phyloP scores from a whole-genome alignment of 2,113 vertebrate species.

The Pterocles gutturalis region DNA sequence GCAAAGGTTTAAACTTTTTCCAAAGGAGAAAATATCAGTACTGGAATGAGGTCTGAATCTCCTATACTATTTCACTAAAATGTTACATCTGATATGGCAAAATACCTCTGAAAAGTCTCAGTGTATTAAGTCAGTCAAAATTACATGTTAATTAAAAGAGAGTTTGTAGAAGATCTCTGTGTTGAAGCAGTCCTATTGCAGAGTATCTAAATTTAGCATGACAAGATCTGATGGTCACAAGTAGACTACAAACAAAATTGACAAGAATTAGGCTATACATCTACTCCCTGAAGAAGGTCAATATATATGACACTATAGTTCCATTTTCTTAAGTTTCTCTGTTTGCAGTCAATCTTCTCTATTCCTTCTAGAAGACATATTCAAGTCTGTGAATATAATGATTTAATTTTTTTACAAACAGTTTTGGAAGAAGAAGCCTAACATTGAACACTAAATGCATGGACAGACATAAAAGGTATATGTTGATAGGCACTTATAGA shows the following conservation, averaged over 20 bases:
- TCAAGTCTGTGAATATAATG: background rate
- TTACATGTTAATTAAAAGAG: background rate
- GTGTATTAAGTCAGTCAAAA: background rate
- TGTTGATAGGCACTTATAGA: background rate
- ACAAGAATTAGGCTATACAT: background rate
- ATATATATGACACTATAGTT: background rate
- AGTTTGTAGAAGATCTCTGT: background rate
- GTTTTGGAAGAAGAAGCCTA: background rate
- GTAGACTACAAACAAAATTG: background rate
- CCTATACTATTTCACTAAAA: background rate
- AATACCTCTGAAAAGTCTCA: background rate
- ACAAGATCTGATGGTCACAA: background rate
- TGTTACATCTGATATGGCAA: background rate
- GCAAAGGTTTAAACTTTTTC: background rate
- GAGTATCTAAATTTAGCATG: background rate
- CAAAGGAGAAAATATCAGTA: background rate
- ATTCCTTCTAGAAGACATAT: background rate
- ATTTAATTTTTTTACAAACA: background rate
- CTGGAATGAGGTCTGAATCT: background rate
- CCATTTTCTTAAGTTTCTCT: background rate
- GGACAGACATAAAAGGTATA: background rate
- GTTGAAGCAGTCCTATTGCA: background rate
- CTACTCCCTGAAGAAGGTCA: background rate
- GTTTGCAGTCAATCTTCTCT: background rate
- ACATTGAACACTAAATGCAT: background rate